Evolutionary conservation across 2,888 invertebrate genomes (phyloP).

Genomic region (Branchellion lobata): DNA sequence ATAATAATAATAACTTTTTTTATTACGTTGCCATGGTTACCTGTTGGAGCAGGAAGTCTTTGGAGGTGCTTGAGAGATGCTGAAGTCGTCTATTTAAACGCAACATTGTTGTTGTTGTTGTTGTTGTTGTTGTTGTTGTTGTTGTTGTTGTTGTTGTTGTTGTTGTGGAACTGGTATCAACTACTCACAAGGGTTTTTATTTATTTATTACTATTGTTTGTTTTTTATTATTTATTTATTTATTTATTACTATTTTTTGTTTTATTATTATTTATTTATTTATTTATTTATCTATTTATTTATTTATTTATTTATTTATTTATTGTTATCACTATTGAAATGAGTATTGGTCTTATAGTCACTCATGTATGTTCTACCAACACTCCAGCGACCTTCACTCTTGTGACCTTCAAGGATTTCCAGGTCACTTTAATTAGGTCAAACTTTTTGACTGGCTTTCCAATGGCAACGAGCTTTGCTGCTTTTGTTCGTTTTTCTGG

Average conservation of each 20-base stretch:
- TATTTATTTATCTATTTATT: too few species aligned
- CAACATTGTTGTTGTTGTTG: background rate
- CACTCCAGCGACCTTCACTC: too few species aligned
- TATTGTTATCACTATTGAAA: too few species aligned
- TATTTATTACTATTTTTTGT: background rate
- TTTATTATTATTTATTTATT: background rate
- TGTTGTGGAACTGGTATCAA: background rate
- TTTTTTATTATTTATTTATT: background rate
- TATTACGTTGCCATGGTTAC: too few species aligned
- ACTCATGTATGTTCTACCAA: too few species aligned
- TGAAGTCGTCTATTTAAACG: background rate
- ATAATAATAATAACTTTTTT: background rate
- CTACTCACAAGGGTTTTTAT: background rate
- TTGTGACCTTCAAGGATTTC: too few species aligned
- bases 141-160: slow-evolving; percentile 4
- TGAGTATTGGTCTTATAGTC: too few species aligned
- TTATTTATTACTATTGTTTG: slow-evolving; percentile 5
- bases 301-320: too few species aligned
- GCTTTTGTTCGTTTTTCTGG: too few species aligned
- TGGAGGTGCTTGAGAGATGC: background rate
- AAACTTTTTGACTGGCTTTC: too few species aligned
- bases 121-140: slow-evolving; percentile 22
- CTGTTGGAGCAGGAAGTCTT: background rate
- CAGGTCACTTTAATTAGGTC: too few species aligned
- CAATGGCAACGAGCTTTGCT: too few species aligned